Conservation (phyloP, 2,797 vertebrate genomes). For the Eospalax fontanierii region DNA sequence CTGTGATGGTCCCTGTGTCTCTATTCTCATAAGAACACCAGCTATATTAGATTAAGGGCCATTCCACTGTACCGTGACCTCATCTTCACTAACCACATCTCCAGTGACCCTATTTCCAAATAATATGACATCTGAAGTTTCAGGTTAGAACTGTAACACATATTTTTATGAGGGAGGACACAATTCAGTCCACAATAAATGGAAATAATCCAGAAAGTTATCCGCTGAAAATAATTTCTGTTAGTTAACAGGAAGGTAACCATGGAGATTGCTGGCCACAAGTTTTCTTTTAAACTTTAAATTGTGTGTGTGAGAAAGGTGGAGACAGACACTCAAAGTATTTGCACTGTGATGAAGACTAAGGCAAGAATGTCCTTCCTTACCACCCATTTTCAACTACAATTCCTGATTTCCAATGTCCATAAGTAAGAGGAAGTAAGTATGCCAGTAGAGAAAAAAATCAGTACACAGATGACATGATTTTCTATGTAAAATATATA, state of each 20-base stretch:
- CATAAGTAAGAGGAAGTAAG: constrained; percentile 12
- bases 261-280: constrained; percentile 56
- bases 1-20: not conserved
- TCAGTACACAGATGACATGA: not conserved
- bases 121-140: not conserved
- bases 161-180: not conserved
- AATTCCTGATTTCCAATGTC: not conserved
- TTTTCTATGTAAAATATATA: not conserved
- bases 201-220: constrained; percentile 71
- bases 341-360: not conserved
- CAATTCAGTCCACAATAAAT: not conserved
- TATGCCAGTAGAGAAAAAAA: not conserved
- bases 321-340: not conserved
- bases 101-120: not conserved
- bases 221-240: constrained; percentile 78
- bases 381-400: not conserved
- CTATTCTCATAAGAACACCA: not conserved
- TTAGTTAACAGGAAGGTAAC: constrained; percentile 66
- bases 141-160: not conserved
- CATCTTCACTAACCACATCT: not conserved
- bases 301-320: not conserved
- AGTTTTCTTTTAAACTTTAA: constrained; percentile 46
- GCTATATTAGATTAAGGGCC: not conserved
- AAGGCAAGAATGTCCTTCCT: not conserved
- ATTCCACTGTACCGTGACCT: not conserved